A percentile compares a stretch with the other conserved stretches of the same genome.
Conservation (phyloP, 2,113 vertebrate species). For the Actinemys pallida region DNA sequence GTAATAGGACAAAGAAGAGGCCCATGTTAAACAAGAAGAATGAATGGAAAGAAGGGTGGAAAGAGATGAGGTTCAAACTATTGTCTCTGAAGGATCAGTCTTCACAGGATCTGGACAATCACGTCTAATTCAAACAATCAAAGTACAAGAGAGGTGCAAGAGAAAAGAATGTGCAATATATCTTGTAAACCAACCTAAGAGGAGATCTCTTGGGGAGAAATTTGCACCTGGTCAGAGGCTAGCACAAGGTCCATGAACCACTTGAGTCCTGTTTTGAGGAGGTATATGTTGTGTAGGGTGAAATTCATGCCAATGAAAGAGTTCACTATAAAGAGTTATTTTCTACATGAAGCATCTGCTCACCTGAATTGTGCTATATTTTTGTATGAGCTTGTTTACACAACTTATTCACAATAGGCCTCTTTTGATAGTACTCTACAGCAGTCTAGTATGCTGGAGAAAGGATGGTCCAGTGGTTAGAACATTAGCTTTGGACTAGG, state of each 20-base stretch:
- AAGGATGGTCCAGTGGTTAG: neutral
- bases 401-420: neutral
- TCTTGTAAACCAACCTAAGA: neutral
- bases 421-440: neutral
- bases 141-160: neutral
- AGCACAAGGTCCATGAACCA: neutral
- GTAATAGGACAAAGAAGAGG: neutral
- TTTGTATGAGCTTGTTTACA: neutral
- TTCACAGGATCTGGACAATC: rapidly evolving
- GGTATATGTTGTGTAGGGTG: neutral
- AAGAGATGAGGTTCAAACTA: rapidly evolving
- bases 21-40: neutral
- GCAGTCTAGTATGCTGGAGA: neutral
- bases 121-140: neutral
- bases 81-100: neutral
- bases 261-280: neutral
- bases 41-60: neutral
- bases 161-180: neutral
- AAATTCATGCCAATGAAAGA: neutral
- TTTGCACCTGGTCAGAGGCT: neutral
- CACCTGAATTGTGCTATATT: neutral
- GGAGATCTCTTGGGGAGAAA: neutral
- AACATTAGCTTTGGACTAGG: neutral
- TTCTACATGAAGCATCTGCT: neutral
- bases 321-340: neutral